A percentile compares a stretch with the other conserved stretches of the same genome.
These are phyloP conservation scores for Lindbergichthys nudifrons DNA, from an alignment of 2,797 vertebrate species.

Conservation along the genomic window DNA sequence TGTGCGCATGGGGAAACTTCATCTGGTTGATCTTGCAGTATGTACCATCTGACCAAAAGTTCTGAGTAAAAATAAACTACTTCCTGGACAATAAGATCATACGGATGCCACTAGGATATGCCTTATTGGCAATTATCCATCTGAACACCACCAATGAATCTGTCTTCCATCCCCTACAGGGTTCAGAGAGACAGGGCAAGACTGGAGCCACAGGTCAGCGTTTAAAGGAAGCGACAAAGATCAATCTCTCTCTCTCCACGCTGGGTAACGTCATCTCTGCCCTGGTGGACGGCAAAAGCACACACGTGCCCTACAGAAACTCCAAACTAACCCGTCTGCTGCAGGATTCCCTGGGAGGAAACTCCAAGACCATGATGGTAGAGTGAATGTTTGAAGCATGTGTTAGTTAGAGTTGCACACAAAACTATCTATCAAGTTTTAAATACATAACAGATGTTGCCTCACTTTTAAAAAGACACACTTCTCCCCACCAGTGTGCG, in stretches of 20 bases:
- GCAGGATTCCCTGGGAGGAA: conserved; percentile 97
- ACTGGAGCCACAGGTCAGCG: conserved; percentile 98
- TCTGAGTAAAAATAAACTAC: not conserved
- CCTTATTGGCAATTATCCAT: not conserved
- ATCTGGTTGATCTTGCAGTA: conserved; percentile 97
- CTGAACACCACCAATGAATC: not conserved
- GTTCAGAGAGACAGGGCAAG: conserved; percentile 97
- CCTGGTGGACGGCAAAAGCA: conserved; percentile 97
- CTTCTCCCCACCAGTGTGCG: conserved; percentile 88
- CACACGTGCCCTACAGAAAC: conserved; percentile 97
- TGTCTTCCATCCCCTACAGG: conserved; percentile 72
- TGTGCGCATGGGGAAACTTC: conserved; percentile 97
- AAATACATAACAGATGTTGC: not conserved
- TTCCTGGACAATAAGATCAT: not conserved
- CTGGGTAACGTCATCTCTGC: conserved; percentile 99
- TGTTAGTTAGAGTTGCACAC: not conserved
- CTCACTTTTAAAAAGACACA: conserved; percentile 10
- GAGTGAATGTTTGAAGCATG: conserved; percentile 25
- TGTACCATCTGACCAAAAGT: conserved; percentile 54
- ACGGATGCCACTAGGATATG: not conserved
- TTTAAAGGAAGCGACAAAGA: conserved; percentile 98
- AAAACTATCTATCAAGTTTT: not conserved
- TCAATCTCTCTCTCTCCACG: conserved; percentile 97
- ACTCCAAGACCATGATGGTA: conserved; percentile 99
- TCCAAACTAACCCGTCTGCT: conserved; percentile 97